Percentiles rank a stretch among this genome's conserved stretches.
Conservation (phyloP, 2,888 invertebrate genomes). For the Drosophila imparisetae region DNA sequence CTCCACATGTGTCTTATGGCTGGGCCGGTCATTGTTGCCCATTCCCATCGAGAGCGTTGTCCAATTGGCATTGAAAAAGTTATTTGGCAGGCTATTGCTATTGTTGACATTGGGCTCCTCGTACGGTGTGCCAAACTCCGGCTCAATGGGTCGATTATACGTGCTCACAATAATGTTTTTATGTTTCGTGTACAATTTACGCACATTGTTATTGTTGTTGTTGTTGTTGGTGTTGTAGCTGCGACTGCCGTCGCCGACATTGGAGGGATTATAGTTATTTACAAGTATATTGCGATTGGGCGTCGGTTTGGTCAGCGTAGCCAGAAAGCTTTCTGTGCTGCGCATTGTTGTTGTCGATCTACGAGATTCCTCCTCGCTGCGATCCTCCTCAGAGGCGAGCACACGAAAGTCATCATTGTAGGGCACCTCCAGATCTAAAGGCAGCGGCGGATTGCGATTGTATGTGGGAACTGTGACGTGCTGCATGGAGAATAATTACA, state of each 20-base stretch:
- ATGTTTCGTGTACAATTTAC: conserved; percentile 83
- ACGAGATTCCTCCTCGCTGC: conserved; percentile 53
- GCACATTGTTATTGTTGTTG: conserved; percentile 66
- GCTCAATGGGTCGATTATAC: conserved; percentile 77
- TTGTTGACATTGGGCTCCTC: conserved; percentile 63
- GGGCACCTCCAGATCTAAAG: conserved; percentile 88
- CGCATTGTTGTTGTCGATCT: conserved; percentile 60
- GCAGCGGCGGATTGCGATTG: conserved; percentile 87
- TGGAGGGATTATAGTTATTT: conserved; percentile 84
- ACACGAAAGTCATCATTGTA: conserved; percentile 88
- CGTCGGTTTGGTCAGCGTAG: conserved; percentile 66
- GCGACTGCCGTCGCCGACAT: conserved; percentile 68
- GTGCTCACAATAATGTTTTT: conserved; percentile 84
- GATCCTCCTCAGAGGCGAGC: conserved; percentile 82
- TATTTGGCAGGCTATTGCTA: conserved; percentile 71
- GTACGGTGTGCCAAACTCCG: conserved; percentile 72
- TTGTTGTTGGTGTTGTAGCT: conserved; percentile 67
- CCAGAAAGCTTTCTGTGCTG: conserved; percentile 68
- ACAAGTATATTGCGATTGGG: conserved; percentile 84
- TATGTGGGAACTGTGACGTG: conserved; percentile 67
- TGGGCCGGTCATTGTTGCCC: conserved; percentile 85
- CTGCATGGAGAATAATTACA: conserved; percentile 6
- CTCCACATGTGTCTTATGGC: conserved; percentile 89
- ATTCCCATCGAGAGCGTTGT: conserved; percentile 72
- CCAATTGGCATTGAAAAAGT: conserved; percentile 84